phyloP scores from a whole-genome alignment of 2,113 vertebrate genomes.

The Percina caprodes region DNA sequence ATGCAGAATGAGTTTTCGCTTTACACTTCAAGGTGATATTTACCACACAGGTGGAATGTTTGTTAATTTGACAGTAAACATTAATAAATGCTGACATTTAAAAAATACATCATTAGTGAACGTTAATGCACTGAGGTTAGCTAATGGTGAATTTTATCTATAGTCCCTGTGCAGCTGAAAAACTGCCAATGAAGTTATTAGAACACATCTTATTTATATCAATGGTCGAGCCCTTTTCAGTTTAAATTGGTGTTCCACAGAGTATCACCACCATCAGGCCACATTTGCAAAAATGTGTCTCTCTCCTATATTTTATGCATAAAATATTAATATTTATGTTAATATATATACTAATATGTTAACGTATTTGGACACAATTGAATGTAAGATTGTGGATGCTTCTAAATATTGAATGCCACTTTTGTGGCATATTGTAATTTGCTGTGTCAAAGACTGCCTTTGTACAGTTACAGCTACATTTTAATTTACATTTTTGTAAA shows the following conservation, averaged over 20 bases:
- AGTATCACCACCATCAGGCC: not conserved
- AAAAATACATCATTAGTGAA: slow-evolving; percentile 2
- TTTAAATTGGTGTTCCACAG: not conserved
- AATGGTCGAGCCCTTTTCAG: not conserved
- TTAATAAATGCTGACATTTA: slow-evolving; percentile 7
- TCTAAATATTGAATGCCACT: not conserved
- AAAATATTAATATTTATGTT: too few relatives aligned
- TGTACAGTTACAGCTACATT: not conserved
- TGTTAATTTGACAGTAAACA: slow-evolving; percentile 10
- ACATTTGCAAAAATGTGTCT: not conserved
- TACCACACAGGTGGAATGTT: slow-evolving; percentile 1
- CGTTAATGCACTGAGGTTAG: not conserved
- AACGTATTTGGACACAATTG: not conserved
- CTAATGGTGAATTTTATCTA: not conserved
- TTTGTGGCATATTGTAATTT: not conserved
- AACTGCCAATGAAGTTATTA: not conserved
- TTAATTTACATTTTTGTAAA: not conserved
- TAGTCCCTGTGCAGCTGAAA: not conserved
- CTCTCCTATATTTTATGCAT: not conserved
- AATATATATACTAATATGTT: too few relatives aligned
- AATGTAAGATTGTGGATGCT: not conserved
- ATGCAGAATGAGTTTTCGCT: slow-evolving; percentile 61
- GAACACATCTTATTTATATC: not conserved
- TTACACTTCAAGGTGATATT: slow-evolving; percentile 22
- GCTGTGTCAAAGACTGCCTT: not conserved